These are phyloP conservation scores for Eumeta japonica DNA, from an alignment of 1,140 invertebrate species.

Conservation along the genomic window DNA sequence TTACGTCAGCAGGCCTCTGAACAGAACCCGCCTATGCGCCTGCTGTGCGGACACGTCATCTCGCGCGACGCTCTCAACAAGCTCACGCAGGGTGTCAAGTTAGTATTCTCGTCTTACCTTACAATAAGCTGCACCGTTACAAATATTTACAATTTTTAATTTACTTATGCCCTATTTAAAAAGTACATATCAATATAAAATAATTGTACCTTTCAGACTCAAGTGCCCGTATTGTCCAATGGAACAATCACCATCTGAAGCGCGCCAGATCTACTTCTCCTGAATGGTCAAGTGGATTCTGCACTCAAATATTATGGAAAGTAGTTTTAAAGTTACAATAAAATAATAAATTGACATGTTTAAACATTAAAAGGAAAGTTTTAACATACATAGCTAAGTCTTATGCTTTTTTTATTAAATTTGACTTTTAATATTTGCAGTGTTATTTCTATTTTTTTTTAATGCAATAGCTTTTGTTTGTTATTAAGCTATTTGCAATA, in stretches of 20 bases:
- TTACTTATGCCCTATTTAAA: not conserved
- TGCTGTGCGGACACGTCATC: conserved; percentile 97
- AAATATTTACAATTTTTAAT: not conserved
- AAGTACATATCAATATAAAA: not conserved
- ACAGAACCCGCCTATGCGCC: conserved; percentile 93
- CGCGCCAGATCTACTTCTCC: conserved; percentile 88
- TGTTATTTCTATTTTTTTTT: no score
- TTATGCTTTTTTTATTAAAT: no score
- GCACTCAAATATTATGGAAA: no score
- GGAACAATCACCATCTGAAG: conserved; percentile 91
- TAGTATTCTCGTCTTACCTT: conserved; percentile 22
- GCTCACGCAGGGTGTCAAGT: conserved; percentile 91
- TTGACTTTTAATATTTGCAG: no score
- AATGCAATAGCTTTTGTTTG: no score
- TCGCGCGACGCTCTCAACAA: conserved; percentile 95
- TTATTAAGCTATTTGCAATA: no score
- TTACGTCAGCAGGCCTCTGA: conserved; percentile 94
- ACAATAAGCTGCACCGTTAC: no score
- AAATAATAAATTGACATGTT: no score
- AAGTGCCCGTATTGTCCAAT: conserved; percentile 98
- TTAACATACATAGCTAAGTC: no score
- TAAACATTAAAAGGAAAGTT: no score
- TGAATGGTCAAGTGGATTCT: no score
- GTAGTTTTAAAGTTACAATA: no score
- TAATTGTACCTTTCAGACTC: conserved; percentile 63